Evolutionary conservation across 2,888 invertebrate species (phyloP).

Genomic region (Osmoderma eremita): DNA sequence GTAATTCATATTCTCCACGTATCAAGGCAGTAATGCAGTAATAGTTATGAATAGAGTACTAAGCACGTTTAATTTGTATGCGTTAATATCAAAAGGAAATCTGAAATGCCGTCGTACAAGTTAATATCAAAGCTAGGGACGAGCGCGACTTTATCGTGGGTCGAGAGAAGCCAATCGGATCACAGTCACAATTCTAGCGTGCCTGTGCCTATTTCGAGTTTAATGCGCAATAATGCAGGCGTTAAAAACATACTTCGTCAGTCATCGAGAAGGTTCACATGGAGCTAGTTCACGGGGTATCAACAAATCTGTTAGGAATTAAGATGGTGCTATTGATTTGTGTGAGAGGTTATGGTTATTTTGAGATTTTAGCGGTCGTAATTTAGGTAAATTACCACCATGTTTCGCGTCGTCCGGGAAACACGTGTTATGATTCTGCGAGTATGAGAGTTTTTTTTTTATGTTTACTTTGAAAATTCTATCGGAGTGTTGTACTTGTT

Average conservation of each 20-base stretch:
- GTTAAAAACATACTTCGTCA: slow-evolving; percentile 31
- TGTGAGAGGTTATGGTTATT: slow-evolving; percentile 26
- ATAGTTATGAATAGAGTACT: slow-evolving; percentile 26
- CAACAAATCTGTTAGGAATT: slow-evolving; percentile 36
- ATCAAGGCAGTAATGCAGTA: slow-evolving; percentile 16
- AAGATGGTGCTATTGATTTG: slow-evolving; percentile 36
- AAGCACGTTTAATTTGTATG: slow-evolving; percentile 17
- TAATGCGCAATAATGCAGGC: slow-evolving; percentile 33
- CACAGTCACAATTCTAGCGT: neutral
- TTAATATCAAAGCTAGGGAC: slow-evolving; percentile 3
- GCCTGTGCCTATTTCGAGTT: slow-evolving; percentile 26
- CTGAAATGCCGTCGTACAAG: slow-evolving; percentile 27
- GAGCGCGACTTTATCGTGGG: neutral
- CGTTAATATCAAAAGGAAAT: slow-evolving; percentile 30
- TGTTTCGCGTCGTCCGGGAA: slow-evolving; percentile 15
- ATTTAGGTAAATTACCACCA: slow-evolving; percentile 26
- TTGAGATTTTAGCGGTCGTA: slow-evolving; percentile 32
- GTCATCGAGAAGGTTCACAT: slow-evolving; percentile 28
- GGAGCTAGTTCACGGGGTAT: slow-evolving; percentile 25
- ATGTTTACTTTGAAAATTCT: slow-evolving; percentile 8
- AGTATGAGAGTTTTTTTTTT: neutral
- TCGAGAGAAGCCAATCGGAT: neutral
- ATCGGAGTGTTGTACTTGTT: neutral
- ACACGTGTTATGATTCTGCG: slow-evolving; percentile 12
- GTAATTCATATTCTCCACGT: slow-evolving; percentile 19